A percentile compares a stretch with the other conserved stretches of the same genome.
Conservation (phyloP, 35 echinoderm and acorn worm species). For the Nesometra sesokonis region DNA sequence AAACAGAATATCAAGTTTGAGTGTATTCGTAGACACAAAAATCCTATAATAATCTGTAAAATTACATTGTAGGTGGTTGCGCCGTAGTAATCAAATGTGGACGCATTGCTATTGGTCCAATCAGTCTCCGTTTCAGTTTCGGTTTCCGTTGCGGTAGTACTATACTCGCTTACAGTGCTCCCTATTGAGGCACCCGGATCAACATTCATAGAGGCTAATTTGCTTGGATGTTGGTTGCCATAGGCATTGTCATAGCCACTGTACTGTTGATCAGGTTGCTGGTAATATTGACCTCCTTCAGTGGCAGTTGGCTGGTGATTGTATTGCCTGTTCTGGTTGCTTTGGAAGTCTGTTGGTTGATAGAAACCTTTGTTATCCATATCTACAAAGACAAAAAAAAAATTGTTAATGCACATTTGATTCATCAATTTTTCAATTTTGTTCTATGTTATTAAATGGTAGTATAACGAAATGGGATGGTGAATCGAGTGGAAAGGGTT, state of each 20-base stretch:
- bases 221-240: background rate
- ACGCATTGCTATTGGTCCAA: conserved; percentile 49
- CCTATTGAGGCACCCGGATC: conserved; percentile 66
- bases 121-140: conserved; percentile 46
- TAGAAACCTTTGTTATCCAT: background rate
- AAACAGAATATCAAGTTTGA: no score
- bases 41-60: background rate
- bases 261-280: background rate
- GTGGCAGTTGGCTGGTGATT: conserved; percentile 4
- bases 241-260: background rate
- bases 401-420: no score
- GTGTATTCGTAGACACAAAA: background rate
- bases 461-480: no score
- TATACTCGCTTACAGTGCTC: conserved; percentile 83
- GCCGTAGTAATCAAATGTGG: conserved; percentile 74
- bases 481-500: no score
- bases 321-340: no score
- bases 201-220: background rate
- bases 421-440: background rate
- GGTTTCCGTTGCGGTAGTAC: conserved; percentile 47
- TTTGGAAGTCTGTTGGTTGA: background rate
- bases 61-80: conserved; percentile 49
- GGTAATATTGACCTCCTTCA: background rate
- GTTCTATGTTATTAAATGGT: no score
- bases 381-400: background rate